These are phyloP conservation scores for Zelleria hepariella DNA, from an alignment of 2,888 invertebrate genomes.

Conservation along the genomic window DNA sequence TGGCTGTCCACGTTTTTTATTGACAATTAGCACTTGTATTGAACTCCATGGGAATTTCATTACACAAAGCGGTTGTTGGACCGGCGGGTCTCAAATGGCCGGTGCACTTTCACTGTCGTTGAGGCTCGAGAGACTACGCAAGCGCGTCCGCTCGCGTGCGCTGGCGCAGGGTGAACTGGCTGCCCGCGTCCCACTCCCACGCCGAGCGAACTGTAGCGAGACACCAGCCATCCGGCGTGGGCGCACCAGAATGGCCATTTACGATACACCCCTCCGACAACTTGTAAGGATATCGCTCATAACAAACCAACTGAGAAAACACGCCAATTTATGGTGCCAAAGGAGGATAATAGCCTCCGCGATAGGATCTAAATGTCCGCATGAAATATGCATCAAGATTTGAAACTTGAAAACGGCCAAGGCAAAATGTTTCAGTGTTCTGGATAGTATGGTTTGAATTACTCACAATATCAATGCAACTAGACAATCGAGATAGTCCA, in stretches of 20 bases:
- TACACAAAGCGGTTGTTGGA: conserved; percentile 13
- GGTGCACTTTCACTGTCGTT: conserved; percentile 51
- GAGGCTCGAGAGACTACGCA: conserved; percentile 17
- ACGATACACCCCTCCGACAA: conserved; percentile 37
- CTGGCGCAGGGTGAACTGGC: conserved; percentile 59
- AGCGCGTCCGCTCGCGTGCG: conserved; percentile 50
- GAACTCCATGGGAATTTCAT: conserved; percentile 4
- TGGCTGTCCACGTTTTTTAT: not conserved
- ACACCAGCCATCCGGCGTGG: conserved; percentile 28
- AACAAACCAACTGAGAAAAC: not conserved
- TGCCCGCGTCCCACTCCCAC: conserved; percentile 35
- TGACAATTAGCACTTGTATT: not conserved
- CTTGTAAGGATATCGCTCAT: conserved; percentile 16
- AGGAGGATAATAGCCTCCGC: not conserved
- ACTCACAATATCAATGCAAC: not conserved
- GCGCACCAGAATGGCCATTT: conserved; percentile 58
- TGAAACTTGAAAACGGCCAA: not conserved
- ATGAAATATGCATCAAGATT: not conserved
- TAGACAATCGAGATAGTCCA: conserved; percentile 21
- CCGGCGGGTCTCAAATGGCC: conserved; percentile 26
- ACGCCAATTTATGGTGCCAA: not conserved
- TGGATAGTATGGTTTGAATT: not conserved
- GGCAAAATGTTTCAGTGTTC: not conserved
- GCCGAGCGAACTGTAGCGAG: conserved; percentile 42
- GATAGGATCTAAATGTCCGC: not conserved